These are phyloP conservation scores for Tachysurus fulvidraco DNA, from an alignment of 2,113 vertebrate genomes.

Conservation along the genomic window DNA sequence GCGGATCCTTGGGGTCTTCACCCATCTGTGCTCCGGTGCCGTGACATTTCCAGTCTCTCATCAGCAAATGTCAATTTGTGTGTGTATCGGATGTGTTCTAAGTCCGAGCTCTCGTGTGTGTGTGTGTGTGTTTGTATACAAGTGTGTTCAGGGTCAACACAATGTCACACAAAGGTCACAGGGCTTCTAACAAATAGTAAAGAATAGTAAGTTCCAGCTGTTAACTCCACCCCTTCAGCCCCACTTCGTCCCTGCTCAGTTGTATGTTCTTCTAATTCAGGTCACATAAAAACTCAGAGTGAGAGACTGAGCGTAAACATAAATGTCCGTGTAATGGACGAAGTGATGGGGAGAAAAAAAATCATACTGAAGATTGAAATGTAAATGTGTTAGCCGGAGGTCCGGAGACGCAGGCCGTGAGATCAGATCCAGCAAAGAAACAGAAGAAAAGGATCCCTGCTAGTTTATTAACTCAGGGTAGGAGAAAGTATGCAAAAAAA, in stretches of 20 bases:
- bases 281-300: background rate
- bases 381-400: background rate
- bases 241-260: background rate
- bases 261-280: background rate
- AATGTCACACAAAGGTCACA: background rate
- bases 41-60: conserved; percentile 50
- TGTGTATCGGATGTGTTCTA: conserved; percentile 5
- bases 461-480: background rate
- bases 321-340: background rate
- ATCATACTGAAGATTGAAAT: background rate
- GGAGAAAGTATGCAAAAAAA: background rate
- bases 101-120: background rate
- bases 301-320: background rate
- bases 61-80: conserved; percentile 53
- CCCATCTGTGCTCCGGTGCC: conserved; percentile 29
- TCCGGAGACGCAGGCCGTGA: background rate
- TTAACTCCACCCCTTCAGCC: background rate
- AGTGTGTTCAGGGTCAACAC: background rate
- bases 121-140: background rate
- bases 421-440: background rate
- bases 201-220: background rate
- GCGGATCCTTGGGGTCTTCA: conserved; percentile 20
- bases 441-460: background rate
- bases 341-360: background rate
- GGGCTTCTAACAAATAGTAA: background rate